Evolutionary conservation across 2,888 invertebrate species (phyloP), one percentile per base, ranked within the genome.

Genomic region (Zygothrica quintamaculata): DNA sequence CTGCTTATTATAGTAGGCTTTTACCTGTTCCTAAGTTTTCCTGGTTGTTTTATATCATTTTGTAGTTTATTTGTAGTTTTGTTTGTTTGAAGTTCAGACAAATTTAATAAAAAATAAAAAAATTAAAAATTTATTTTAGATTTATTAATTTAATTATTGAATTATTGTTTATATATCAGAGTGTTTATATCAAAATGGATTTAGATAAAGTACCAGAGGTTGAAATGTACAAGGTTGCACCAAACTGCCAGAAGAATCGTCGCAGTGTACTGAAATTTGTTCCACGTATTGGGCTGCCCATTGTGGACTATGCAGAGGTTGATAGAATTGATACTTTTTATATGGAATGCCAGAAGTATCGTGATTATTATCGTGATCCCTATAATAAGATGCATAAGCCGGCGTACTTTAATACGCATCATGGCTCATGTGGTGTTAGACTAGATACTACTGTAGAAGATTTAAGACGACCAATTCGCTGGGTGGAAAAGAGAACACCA

Each of bases 281-380:
- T 9, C 89, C 89, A n/a, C 75, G 71, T 33, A 88, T 89, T 16
- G 89, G 87, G 0, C 53, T 89, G 7, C 66, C 84, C 1, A 64
- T 86, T 18, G 81, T 89, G 18, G 82, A 89, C 51, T 88, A 90
- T 74, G 76, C 53, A 0, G 82, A 87, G 26, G 65, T 79, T 16
- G 68, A 72, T n/a, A 74, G 84, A 46, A 88, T 90, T 48, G 88
- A 89, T 51, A 34, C 43, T 1, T 89, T 88, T 59, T 89, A 89
- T 53, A 71, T 77, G 29, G 69, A 84, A 3, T 89, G 89, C 40
- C 90, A 90, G 67, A 72, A 79, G 31, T 89, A 85, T 70, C 74
- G 90, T 0, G 90, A 90, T 29, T 90, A 79, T 37, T 90, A 89
- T 65, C 84, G 88, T 1, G 90, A 90, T 72, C 84, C 88, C 0